Conservation (phyloP, 2,888 invertebrate species). For the Tenthredo livida region DNA sequence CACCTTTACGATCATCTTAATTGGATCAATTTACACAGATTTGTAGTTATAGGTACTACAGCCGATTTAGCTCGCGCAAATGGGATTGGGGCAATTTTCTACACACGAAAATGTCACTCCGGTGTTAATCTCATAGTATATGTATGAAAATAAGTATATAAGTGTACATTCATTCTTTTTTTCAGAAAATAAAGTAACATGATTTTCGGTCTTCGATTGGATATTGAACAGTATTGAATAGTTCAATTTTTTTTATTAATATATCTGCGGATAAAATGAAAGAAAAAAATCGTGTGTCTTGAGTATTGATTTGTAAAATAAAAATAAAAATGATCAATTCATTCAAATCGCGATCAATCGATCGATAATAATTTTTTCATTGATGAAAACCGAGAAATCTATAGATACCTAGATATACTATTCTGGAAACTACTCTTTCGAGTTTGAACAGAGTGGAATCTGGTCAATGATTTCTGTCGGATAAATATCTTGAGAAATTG, state of each 20-base stretch:
- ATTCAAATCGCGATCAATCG: no score
- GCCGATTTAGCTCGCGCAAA: background rate
- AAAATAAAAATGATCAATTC: no score
- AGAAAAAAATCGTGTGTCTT: no score
- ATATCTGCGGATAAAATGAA: no score
- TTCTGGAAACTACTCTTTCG: no score
- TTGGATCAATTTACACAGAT: background rate
- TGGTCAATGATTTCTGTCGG: background rate
- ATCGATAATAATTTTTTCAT: no score
- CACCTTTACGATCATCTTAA: background rate
- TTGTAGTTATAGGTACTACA: background rate
- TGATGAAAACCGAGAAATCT: no score
- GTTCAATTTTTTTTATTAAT: no score
- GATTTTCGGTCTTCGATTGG: no score
- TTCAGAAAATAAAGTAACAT: background rate
- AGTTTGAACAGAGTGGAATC: background rate
- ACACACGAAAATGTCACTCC: background rate
- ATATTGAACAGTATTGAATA: no score
- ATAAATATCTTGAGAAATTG: background rate
- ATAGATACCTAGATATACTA: no score
- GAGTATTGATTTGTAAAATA: no score
- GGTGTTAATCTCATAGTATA: background rate
- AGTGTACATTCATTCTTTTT: background rate
- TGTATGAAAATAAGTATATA: background rate
- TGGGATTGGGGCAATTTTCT: background rate